Evolutionary conservation across 2,113 vertebrate genomes (phyloP).

Genomic region (Heterocephalus glaber): DNA sequence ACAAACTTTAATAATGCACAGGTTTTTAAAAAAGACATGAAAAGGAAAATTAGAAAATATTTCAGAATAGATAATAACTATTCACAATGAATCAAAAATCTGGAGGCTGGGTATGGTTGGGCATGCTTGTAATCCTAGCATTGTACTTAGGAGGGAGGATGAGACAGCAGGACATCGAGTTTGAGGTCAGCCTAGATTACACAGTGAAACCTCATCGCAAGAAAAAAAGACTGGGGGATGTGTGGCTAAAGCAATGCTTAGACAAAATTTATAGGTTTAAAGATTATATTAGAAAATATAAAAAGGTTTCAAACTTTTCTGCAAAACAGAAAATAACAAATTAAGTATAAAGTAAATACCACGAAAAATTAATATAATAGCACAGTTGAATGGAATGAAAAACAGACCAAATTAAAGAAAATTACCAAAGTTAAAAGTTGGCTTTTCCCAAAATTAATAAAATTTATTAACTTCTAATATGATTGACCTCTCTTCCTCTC

Average conservation of each 20-base stretch:
- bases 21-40: background rate
- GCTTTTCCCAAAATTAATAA: background rate
- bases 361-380: background rate
- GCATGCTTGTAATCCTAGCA: background rate
- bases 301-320: background rate
- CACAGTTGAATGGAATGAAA: background rate
- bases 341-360: background rate
- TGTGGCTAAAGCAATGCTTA: too few species aligned
- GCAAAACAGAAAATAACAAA: background rate
- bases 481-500: background rate
- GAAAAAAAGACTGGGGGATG: background rate
- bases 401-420: background rate
- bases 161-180: background rate
- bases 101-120: background rate
- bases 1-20: background rate
- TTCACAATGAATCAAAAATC: background rate
- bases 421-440: background rate
- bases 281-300: background rate
- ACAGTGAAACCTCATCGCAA: background rate
- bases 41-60: background rate
- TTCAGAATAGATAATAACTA: background rate
- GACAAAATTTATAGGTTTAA: background rate
- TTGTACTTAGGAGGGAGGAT: background rate
- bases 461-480: background rate
- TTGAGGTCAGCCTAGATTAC: background rate